phyloP scores from a whole-genome alignment of 2,113 vertebrate species.

The Callorhinus ursinus region DNA sequence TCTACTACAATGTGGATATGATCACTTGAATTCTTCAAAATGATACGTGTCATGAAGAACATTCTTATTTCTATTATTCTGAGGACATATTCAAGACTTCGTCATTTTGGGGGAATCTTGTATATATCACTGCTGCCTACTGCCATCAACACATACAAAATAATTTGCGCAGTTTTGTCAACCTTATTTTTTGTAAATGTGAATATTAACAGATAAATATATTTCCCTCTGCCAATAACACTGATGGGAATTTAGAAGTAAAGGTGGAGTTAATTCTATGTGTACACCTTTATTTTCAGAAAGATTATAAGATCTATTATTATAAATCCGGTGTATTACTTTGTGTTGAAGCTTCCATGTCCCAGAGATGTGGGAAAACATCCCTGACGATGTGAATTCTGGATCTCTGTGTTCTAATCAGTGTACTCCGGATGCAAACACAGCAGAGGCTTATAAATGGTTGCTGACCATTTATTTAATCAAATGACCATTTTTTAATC shows the following conservation, averaged over 20 bases:
- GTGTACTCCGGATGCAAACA: not conserved
- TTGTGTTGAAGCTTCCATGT: no score
- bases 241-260: not conserved
- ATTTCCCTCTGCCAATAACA: not conserved
- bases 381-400: not conserved
- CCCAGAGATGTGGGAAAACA: not conserved
- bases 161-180: not conserved
- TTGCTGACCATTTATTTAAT: not conserved
- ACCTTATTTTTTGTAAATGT: not conserved
- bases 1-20: rapidly evolving
- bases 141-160: no score
- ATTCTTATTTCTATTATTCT: not conserved
- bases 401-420: not conserved
- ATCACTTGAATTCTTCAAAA: not conserved
- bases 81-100: not conserved
- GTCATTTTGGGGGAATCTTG: not conserved
- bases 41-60: no score
- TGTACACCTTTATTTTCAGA: not conserved
- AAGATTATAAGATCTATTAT: not conserved
- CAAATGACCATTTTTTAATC: not conserved
- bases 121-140: not conserved
- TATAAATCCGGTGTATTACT: not conserved
- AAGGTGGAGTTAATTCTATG: no score
- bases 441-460: not conserved
- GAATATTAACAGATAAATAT: no score